Percentiles rank a stretch among this genome's conserved stretches.
Conservation (phyloP, 1,140 invertebrate species). For the Euura lappo region DNA sequence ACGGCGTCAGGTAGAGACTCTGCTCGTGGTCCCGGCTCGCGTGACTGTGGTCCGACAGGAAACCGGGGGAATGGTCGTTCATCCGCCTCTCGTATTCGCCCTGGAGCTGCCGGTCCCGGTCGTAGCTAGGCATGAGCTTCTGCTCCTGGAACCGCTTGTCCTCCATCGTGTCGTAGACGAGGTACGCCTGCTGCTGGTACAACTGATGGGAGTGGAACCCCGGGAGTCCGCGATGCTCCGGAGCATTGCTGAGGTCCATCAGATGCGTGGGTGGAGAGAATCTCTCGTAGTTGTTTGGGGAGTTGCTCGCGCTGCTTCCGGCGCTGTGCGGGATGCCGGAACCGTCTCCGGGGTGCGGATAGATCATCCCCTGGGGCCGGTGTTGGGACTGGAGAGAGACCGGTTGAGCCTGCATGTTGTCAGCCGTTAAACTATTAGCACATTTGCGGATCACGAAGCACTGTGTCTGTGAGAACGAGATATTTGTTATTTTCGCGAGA, state of each 20-base stretch:
- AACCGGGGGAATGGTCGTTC: constrained; percentile 34
- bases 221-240: constrained; percentile 27
- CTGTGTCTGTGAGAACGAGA: neutral
- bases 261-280: constrained; percentile 45
- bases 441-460: too few species aligned
- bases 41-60: constrained; percentile 33
- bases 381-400: constrained; percentile 23
- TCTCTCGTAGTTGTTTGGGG: constrained; percentile 42
- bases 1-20: constrained; percentile 33
- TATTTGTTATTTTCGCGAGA: neutral
- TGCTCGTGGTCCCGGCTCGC: constrained; percentile 35
- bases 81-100: constrained; percentile 34
- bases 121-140: constrained; percentile 19
- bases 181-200: constrained; percentile 28
- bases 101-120: constrained; percentile 20
- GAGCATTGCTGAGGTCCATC: constrained; percentile 45
- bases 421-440: too few species aligned
- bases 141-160: constrained; percentile 30
- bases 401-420: constrained; percentile 33
- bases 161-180: constrained; percentile 34
- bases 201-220: constrained; percentile 29
- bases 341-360: constrained; percentile 28
- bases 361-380: constrained; percentile 25
- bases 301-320: constrained; percentile 47
- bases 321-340: constrained; percentile 43